Base-by-base conservation (phyloP, 2,888 invertebrate species). In the Gymnoscelis rufifasciata region DNA sequence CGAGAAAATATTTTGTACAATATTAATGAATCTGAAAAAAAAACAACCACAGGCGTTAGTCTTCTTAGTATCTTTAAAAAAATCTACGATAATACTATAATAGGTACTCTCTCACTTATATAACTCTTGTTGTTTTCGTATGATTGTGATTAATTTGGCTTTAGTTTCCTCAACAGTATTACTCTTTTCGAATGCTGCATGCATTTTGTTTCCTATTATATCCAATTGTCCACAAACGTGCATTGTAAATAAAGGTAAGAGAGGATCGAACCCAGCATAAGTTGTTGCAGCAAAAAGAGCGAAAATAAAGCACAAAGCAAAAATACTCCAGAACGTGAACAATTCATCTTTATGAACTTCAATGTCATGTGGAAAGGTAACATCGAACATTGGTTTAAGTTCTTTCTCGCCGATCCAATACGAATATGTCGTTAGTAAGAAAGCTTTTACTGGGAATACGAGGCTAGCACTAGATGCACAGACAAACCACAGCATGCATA, bases 221-320 rank as follows among this genome's bases (percentile, higher is more conserved):
- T 37, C 37, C 12, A 37, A n/a, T 26, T 37, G 24, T 5, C 37
- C 37, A n/a, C 37, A 37, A 24, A 26, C 13, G 13, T 37, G 37
- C 37, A 8, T 13, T 6, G 37, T 37, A 12, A 37, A 37, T 13
- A 37, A 7, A 12, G 37, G 37, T 37, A 37, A 24, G 0, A 37
- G 37, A 1, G 37, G 37, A 26, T 37, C 37, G 13, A 37, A 37
- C 6, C 37, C 37, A 37, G 3, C 13, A 7, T 26, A 35, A 0
- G 19, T 11, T 1, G 19, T 23, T 3, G 35, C 19, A 10, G 35
- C 19, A 19, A 35, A 35, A 6, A 35, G 19, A 11, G 3, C 35
- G 3, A 35, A 35, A 6, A 10, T 3, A 23, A 35, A 23, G 7
- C 35, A 35, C 1, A 35, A 10, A 7, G 35, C 35, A 7, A 23